Conservation (phyloP, 2,888 invertebrate species). For the Panzeria rudis region DNA sequence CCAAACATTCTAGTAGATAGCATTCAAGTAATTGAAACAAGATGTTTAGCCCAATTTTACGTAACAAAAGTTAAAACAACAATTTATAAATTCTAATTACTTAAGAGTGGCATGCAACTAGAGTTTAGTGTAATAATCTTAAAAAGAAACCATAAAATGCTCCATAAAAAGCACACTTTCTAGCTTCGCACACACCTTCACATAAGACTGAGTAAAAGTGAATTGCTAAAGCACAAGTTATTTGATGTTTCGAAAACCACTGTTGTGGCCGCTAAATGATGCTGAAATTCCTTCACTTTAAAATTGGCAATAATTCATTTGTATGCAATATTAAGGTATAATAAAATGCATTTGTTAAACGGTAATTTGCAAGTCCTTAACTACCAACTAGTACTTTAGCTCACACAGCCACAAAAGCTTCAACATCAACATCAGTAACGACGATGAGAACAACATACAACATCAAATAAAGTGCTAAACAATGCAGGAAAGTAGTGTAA, state of each 20-base stretch:
- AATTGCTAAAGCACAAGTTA: not conserved
- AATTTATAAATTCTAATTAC: constrained; percentile 62
- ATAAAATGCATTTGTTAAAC: constrained; percentile 71
- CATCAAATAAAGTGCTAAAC: constrained; percentile 19
- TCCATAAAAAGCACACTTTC: constrained; percentile 16
- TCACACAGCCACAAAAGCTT: constrained; percentile 15
- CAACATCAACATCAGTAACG: not conserved
- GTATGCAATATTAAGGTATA: constrained; percentile 61
- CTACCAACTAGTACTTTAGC: constrained; percentile 31
- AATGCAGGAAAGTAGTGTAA: constrained; percentile 16
- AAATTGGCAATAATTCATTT: constrained; percentile 67
- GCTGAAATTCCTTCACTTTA: constrained; percentile 37
- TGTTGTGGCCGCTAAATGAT: constrained; percentile 41
- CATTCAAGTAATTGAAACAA: constrained; percentile 63
- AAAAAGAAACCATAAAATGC: not conserved
- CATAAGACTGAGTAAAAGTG: not conserved
- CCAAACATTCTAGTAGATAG: not conserved
- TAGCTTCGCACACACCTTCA: not conserved
- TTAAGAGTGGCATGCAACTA: constrained; percentile 19
- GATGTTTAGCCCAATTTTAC: constrained; percentile 47
- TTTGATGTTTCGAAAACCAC: constrained; percentile 45
- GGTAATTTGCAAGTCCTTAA: constrained; percentile 61
- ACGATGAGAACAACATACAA: constrained; percentile 17
- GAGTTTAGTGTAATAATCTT: not conserved
- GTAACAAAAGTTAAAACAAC: constrained; percentile 40